Conservation (phyloP, 2,113 vertebrate genomes). For the Bubo bubo region DNA sequence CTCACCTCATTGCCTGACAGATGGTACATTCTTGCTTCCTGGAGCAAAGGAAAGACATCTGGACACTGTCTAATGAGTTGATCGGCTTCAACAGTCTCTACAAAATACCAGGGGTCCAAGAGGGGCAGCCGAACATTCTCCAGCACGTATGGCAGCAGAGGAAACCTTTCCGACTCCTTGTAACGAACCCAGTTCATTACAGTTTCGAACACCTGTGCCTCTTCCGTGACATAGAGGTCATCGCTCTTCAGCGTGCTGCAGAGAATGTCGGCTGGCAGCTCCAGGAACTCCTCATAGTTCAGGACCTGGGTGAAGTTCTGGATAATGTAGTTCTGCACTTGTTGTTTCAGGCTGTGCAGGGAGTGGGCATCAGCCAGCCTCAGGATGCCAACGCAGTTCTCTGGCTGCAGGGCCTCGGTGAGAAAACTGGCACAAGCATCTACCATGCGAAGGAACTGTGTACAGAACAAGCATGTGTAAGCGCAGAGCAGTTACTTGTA, state of each 20-base stretch:
- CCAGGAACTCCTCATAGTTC: constrained; percentile 86
- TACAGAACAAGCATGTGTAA: not conserved
- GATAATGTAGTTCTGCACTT: constrained; percentile 86
- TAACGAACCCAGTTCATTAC: constrained; percentile 90
- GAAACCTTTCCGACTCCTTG: constrained; percentile 73
- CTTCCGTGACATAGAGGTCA: constrained; percentile 86
- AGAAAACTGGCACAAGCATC: constrained; percentile 90
- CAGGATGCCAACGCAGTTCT: constrained; percentile 91
- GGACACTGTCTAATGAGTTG: constrained; percentile 86
- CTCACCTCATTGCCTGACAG: constrained; percentile 92
- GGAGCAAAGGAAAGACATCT: constrained; percentile 88
- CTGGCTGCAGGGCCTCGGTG: constrained; percentile 85
- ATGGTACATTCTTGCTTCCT: constrained; percentile 92
- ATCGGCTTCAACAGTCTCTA: constrained; percentile 90
- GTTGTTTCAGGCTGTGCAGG: constrained; percentile 79
- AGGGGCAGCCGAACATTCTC: constrained; percentile 86
- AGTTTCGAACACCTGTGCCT: constrained; percentile 89
- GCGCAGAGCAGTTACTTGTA: not conserved
- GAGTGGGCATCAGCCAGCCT: constrained; percentile 87
- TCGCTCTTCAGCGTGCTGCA: constrained; percentile 84
- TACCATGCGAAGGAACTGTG: constrained; percentile 91
- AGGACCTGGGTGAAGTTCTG: constrained; percentile 88
- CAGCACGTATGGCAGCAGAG: constrained; percentile 79
- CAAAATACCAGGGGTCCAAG: constrained; percentile 92
- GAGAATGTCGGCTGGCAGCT: constrained; percentile 83